phyloP scores from a whole-genome alignment of 2,888 invertebrate species.

The Scaptomyza tumidula region DNA sequence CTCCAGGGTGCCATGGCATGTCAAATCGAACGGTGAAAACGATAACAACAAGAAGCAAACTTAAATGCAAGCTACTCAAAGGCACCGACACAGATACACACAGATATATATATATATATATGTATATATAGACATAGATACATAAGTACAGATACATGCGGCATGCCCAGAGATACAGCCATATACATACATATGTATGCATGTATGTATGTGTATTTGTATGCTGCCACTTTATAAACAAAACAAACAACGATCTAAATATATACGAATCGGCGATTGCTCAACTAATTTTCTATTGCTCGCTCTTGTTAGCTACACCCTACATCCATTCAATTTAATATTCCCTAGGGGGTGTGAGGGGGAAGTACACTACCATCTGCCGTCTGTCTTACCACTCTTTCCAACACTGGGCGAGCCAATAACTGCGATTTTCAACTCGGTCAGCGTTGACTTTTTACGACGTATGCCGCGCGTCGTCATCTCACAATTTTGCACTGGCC shows the following conservation, averaged over 20 bases:
- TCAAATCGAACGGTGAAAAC: slow-evolving; percentile 71
- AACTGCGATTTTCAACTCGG: slow-evolving; percentile 96
- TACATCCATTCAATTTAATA: slow-evolving; percentile 8
- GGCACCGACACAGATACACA: slow-evolving; percentile 22
- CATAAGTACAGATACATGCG: slow-evolving; percentile 20
- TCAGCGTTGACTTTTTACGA: slow-evolving; percentile 94
- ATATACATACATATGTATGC: slow-evolving; percentile 11
- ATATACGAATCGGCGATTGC: slow-evolving; percentile 74
- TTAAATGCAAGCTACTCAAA: slow-evolving; percentile 35
- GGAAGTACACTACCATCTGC: slow-evolving; percentile 31
- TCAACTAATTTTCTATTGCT: slow-evolving; percentile 79
- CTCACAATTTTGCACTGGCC: slow-evolving; percentile 44
- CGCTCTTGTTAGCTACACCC: slow-evolving; percentile 19
- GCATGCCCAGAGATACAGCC: slow-evolving; percentile 12
- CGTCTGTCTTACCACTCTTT: slow-evolving; percentile 90
- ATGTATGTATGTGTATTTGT: slow-evolving; percentile 9
- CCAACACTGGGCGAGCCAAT: slow-evolving; percentile 95
- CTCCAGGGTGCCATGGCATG: slow-evolving; percentile 60
- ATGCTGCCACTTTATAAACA: slow-evolving; percentile 77
- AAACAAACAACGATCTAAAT: slow-evolving; percentile 79
- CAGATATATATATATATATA: slow-evolving; percentile 21
- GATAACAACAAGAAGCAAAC: slow-evolving; percentile 62
- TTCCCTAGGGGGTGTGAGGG: slow-evolving; percentile 2
- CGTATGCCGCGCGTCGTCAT: slow-evolving; percentile 93
- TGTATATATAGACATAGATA: slow-evolving; percentile 3